Evolutionary conservation across 2,797 vertebrate species (phyloP).

Genomic region (Sebastiscus tertius): DNA sequence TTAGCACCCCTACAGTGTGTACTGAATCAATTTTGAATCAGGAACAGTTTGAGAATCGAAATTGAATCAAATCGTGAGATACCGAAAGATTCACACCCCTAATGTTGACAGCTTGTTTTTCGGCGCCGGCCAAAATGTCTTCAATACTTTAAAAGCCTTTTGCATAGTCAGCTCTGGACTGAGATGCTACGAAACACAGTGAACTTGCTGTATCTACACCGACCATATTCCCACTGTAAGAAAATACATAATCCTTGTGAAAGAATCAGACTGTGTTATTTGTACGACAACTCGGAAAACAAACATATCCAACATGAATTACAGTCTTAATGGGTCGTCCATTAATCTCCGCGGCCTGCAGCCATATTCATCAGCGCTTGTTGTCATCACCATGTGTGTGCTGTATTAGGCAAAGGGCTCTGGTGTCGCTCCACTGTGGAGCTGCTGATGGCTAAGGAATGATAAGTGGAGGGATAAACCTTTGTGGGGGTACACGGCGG

Average conservation of each 20-base stretch:
- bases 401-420: constrained; percentile 57
- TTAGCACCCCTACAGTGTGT: too few species aligned
- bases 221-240: neutral
- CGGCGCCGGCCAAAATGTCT: constrained; percentile 28
- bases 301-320: constrained; percentile 54
- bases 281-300: constrained; percentile 40
- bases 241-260: neutral
- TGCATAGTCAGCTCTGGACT: constrained; percentile 6
- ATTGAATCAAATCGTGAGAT: too few species aligned
- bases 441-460: constrained; percentile 71
- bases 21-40: too few species aligned
- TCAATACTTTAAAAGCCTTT: constrained; percentile 43
- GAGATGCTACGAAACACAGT: neutral
- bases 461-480: constrained; percentile 72
- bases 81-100: too few species aligned
- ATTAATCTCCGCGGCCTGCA: constrained; percentile 56
- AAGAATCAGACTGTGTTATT: constrained; percentile 26
- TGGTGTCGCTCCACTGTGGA: constrained; percentile 58
- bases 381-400: constrained; percentile 68
- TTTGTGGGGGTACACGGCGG: constrained; percentile 48
- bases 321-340: constrained; percentile 35
- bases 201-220: neutral
- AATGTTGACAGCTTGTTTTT: constrained; percentile 63
- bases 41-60: too few species aligned
- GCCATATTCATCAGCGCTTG: constrained; percentile 46